Conservation (phyloP, 2,113 vertebrate genomes). For the Lepisosteus oculatus region DNA sequence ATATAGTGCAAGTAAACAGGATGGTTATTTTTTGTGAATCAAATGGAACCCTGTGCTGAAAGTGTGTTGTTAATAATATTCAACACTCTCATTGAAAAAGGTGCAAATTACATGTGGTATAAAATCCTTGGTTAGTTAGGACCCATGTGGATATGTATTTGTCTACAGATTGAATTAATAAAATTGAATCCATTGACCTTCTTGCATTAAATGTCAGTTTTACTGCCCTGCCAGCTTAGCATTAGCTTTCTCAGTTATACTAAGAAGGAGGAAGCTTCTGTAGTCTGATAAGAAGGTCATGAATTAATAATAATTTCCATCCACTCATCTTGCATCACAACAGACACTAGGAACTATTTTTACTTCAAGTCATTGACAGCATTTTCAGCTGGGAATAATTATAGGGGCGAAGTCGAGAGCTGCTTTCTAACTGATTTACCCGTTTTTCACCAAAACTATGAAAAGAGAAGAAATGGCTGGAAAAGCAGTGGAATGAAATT, state of each 20-base stretch:
- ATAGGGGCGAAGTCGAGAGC: too few species aligned
- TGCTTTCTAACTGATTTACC: too few species aligned
- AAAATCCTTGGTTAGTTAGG: neutral
- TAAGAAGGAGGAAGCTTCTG: constrained; percentile 29
- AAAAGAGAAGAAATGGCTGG: too few species aligned
- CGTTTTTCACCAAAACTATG: too few species aligned
- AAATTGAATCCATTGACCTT: constrained; percentile 2
- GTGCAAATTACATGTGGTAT: neutral
- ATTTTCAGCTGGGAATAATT: neutral
- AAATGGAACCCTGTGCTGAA: too few species aligned
- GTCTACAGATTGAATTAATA: constrained; percentile 7
- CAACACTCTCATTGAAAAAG: neutral
- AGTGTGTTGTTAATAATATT: neutral
- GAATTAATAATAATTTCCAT: constrained; percentile 49
- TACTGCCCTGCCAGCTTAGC: constrained; percentile 23
- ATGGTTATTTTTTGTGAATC: too few species aligned
- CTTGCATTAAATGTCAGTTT: constrained; percentile 23
- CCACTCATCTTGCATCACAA: constrained; percentile 36
- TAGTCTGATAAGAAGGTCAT: constrained; percentile 42
- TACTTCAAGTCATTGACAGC: neutral
- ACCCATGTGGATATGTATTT: neutral
- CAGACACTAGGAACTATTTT: too few species aligned
- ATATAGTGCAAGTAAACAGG: too few species aligned
- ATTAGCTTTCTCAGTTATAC: constrained; percentile 33
- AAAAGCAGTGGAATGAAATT: too few species aligned